Base-by-base conservation (phyloP, 2,888 invertebrate genomes). In the Drosophila ustulata region DNA sequence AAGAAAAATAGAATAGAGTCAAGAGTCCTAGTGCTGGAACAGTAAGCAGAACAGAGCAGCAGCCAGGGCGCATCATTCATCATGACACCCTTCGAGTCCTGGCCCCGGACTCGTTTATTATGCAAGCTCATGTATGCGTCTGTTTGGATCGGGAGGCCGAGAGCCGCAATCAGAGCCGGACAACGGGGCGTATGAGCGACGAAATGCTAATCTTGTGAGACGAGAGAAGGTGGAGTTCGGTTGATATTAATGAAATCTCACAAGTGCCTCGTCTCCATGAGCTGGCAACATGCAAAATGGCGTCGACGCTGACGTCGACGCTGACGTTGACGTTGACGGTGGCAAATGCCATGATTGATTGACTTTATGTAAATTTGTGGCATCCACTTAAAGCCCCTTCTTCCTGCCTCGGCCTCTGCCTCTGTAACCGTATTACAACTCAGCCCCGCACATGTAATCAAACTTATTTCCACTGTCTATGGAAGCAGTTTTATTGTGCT, bases 291-390 rank as follows among this genome's bases (percentile, higher is more conserved):
- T 85, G 85, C 85, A 88, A 88, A 85, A 88, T 86, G 87, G 84
- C 73, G 80, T 49, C 66, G 62, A 53, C 37, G 51, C 11, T 47
- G 62, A 51, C 37, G 51, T 7, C 45, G 62, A 51, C 64, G 56
- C 39, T 39, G 41, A 18, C 41, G 41, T 18, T 18, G 45, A 45
- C 18, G 45, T 41, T 45, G 45, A 11, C 25, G 11, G 51, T 64
- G 74, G 65, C 78, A 71, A 82, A 84, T 71, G 73, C 80, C 83
- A 75, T 86, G 86, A 86, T 86, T 86, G 86, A 86, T 86, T 84
- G 89, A 88, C 70, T 88, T 86, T 86, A 86, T 86, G 86, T 86
- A 88, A 86, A 86, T 86, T 86, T 66, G 47, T 70, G 75, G 74
- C 87, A 81, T 72, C 74, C 88, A 85, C 85, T 87, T 85, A 75